Conservation (phyloP, 53 echinoderm and acorn worm genomes). For the Patiria pectinifera region DNA sequence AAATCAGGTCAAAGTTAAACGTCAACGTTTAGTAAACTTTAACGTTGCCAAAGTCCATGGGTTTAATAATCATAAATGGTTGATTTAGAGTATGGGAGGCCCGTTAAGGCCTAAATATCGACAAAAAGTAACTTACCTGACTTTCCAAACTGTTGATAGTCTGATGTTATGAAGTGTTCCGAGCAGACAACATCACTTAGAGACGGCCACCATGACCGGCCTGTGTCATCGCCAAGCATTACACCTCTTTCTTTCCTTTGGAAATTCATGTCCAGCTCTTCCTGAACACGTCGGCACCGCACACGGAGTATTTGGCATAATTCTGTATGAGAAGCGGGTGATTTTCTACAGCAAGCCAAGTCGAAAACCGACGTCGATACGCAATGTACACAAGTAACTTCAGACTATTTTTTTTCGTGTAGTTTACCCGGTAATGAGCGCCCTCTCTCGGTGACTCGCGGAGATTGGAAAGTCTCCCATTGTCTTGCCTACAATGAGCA, state of each 20-base stretch:
- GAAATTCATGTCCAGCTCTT: constrained; percentile 34
- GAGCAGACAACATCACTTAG: neutral
- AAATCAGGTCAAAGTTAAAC: neutral
- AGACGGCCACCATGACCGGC: constrained; percentile 27
- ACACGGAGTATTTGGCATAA: constrained; percentile 12
- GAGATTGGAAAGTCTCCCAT: constrained; percentile 20
- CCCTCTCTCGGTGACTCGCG: constrained; percentile 10
- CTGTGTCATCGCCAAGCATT: constrained; percentile 40
- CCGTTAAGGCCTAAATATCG: constrained; percentile 16
- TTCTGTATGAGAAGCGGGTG: neutral
- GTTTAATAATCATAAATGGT: constrained; percentile 13
- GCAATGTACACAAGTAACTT: neutral
- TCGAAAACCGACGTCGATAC: constrained; percentile 23
- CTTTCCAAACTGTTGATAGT: constrained; percentile 18
- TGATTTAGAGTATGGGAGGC: constrained; percentile 23
- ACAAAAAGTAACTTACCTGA: constrained; percentile 35
- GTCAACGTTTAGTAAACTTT: neutral
- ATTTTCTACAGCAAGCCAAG: neutral
- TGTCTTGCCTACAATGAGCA: no score
- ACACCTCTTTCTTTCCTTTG: constrained; percentile 15
- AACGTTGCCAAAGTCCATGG: neutral
- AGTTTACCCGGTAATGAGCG: constrained; percentile 34
- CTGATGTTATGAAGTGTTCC: constrained; percentile 18
- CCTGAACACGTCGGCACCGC: constrained; percentile 6
- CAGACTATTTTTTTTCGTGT: neutral